Evolutionary conservation across 37 sponge, comb jelly and placozoan species (phyloP), one percentile per base, ranked within the genome.

Genomic region (Dysidea cf. avara): DNA sequence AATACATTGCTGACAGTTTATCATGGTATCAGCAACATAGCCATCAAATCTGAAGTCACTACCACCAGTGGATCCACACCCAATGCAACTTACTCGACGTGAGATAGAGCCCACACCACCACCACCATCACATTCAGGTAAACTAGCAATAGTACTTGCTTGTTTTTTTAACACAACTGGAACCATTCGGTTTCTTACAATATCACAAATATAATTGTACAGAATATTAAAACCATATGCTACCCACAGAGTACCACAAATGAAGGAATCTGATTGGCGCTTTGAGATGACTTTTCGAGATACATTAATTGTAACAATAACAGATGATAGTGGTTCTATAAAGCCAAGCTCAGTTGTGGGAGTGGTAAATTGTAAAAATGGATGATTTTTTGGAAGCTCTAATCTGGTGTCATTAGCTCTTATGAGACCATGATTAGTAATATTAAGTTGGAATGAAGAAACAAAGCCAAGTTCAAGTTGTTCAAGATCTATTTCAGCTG

Each of bases 361-460:
- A 39, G 32, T 66, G n/a, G 67, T 20, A 30, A 77, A 77, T 4
- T 66, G 32, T 7, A 77, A 21, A 26, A 77, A 77, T 56, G 78
- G 68, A 48, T 77, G 78, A 28, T 33, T 37, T 25, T 1, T 54
- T 25, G 78, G 78, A 24, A 77, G 68, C 29, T 77, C 28, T 36
- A 77, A 36, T 14, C 47, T n/a, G 31, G 67, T 59, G 56, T 77
- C 48, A 37, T 77, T 34, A 17, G 78, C 68, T 55, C 78, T 4
- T 22, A 77, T 77, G 6, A 77, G 59, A 39, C 78, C 78, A 54
- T 77, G 78, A 37, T 77, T 77, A 9, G 78, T 77, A 6, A 77
- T 67, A 59, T 77, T 77, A 5, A 64, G 35, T 33, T 77, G 78
- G 22, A 77, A 38, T 37, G 46, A 49, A 21, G 54, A 47, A 14